Evolutionary conservation across 2,797 vertebrate genomes (phyloP).

Genomic region (Esox masquinongy): DNA sequence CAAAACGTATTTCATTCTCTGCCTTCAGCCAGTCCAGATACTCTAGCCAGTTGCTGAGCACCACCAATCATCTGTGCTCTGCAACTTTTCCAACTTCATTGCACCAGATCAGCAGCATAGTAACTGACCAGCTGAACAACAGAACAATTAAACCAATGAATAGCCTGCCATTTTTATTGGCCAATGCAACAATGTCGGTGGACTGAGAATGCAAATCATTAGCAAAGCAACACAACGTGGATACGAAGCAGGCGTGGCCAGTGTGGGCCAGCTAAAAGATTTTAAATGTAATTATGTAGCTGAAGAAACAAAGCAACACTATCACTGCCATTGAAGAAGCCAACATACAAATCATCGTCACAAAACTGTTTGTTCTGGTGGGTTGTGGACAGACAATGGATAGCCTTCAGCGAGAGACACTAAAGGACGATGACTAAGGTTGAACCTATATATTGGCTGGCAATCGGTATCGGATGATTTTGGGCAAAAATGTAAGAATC

Average conservation of each 20-base stretch:
- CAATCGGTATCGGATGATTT: no score
- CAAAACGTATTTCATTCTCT: not conserved
- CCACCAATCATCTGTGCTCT: not conserved
- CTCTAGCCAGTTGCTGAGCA: not conserved
- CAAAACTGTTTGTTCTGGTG: no score
- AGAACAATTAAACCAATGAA: not conserved
- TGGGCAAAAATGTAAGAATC: no score
- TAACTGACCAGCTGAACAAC: not conserved
- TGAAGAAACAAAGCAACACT: no score
- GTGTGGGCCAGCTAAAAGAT: not conserved
- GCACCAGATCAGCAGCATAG: not conserved
- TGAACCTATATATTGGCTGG: no score
- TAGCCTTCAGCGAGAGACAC: not conserved
- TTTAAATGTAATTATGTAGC: not conserved
- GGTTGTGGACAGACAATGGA: no score
- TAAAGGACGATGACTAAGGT: not conserved
- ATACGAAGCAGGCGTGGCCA: not conserved
- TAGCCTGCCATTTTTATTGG: not conserved
- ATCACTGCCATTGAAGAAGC: no score
- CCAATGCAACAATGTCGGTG: not conserved
- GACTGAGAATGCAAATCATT: not conserved
- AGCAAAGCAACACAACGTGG: not conserved
- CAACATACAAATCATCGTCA: no score
- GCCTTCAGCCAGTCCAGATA: not conserved
- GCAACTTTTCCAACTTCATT: not conserved